Evolutionary conservation across 2,888 invertebrate species (phyloP), one percentile per base, ranked within the genome.

Genomic region (Amphipoea lucens): DNA sequence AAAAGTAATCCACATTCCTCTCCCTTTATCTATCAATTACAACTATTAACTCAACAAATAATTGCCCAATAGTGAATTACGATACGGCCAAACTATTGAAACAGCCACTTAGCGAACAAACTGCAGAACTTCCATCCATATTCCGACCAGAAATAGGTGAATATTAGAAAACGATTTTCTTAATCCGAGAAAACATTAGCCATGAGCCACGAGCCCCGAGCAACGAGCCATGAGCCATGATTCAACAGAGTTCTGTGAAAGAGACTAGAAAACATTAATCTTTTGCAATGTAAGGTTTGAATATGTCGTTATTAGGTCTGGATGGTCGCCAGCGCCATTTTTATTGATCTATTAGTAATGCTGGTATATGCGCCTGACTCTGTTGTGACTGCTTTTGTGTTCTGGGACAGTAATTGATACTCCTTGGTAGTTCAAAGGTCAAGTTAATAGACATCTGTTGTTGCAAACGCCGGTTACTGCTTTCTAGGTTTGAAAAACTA

Each of bases 231-330:
- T 80, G 85, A 81, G 74, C 68, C 36, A 67, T 76, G 79, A 86
- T 82, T 87, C 79, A 84, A 83, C 74, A 74, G 82, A 74, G 82
- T 78, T 84, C 23, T 62, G 70, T 78, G 42, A 57, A 76, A 74
- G 73, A 87, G 83, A 83, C 83, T 84, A 54, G 74, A 74, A 86
- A 74, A 74, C 90, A 92, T 93, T 89, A 90, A 91, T 92, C 91
- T 90, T 89, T 78, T 81, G 76, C 88, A 89, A 84, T 82, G 74
- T 88, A 89, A 90, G 88, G 90, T 88, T 91, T 90, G 90, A 91
- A 92, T 92, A 91, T 92, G 91, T 90, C 90, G 85, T 92, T 92
- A 92, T 92, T 92, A 90, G 85, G 79, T 81, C 90, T 92, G 92
- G 91, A 90, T 85, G 78, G 72, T 23, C 57, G 90, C 92, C 91